Evolutionary conservation across 2,888 invertebrate species (phyloP).

Genomic region (Argynnis bischoffii): DNA sequence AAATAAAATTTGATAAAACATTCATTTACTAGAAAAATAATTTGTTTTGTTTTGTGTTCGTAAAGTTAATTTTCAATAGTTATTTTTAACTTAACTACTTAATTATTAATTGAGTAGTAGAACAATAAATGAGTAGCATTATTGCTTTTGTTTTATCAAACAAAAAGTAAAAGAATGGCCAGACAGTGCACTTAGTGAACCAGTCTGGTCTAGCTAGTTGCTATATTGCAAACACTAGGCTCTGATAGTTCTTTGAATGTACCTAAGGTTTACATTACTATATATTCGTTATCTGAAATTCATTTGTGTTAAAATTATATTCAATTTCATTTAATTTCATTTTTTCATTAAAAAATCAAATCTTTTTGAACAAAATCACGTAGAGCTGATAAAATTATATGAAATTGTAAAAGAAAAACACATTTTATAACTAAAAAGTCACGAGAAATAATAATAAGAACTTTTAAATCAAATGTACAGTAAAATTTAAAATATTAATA

Average conservation of each 20-base stretch:
- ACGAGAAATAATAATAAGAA: no score
- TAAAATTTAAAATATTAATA: not conserved
- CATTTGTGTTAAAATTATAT: no score
- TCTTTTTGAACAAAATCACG: no score
- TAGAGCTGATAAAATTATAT: no score
- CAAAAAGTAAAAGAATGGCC: constrained; percentile 26
- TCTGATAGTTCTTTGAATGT: constrained; percentile 5
- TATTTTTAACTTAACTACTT: not conserved
- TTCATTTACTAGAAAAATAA: no score
- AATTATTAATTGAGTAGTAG: constrained; percentile 2
- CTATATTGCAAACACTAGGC: constrained; percentile 6
- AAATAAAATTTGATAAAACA: no score
- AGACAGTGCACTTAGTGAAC: constrained; percentile 27
- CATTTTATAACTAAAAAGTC: no score
- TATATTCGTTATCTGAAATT: not conserved
- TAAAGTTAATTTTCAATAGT: no score
- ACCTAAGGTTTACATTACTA: not conserved
- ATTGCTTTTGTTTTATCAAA: constrained; percentile 32
- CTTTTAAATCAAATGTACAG: not conserved
- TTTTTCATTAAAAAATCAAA: no score
- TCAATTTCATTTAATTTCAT: no score
- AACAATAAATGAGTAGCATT: constrained; percentile 20
- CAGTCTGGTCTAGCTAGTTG: constrained; percentile 25
- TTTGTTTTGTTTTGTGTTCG: no score
- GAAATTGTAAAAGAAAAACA: no score